Evolutionary conservation across 2,888 invertebrate genomes (phyloP).

Genomic region (Drosophila picticornis): DNA sequence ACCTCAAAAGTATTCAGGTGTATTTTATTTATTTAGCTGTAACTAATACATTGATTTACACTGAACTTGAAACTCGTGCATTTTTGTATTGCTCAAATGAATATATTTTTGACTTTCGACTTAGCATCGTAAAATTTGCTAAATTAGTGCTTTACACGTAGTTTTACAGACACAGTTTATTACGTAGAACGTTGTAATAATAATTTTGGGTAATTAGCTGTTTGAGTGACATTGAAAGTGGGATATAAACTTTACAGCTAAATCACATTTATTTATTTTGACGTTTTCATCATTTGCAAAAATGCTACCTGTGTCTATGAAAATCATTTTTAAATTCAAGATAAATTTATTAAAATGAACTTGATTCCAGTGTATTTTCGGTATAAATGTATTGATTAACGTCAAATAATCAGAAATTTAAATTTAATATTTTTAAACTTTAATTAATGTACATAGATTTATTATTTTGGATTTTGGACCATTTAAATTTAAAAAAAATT

Average conservation of each 20-base stretch:
- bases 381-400: not conserved
- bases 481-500: not conserved
- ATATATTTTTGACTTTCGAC: not conserved
- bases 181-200: not conserved
- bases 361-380: not conserved
- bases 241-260: not conserved
- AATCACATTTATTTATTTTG: not conserved
- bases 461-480: not conserved
- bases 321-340: not conserved
- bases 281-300: not conserved
- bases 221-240: not conserved
- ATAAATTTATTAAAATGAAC: not conserved
- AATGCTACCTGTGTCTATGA: not conserved
- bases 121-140: not conserved
- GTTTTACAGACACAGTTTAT: not conserved
- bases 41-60: not conserved
- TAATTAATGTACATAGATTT: not conserved
- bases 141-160: too few species aligned
- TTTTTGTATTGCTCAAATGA: not conserved
- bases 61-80: not conserved
- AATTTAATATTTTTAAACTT: not conserved
- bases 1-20: constrained; percentile 1
- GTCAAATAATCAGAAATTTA: not conserved
- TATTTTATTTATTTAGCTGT: constrained; percentile 5
- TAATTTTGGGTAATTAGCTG: not conserved